Percentiles rank a stretch among this genome's conserved stretches.
phyloP scores from a whole-genome alignment of 2,113 vertebrate species.

The Beaufortia kweichowensis region DNA sequence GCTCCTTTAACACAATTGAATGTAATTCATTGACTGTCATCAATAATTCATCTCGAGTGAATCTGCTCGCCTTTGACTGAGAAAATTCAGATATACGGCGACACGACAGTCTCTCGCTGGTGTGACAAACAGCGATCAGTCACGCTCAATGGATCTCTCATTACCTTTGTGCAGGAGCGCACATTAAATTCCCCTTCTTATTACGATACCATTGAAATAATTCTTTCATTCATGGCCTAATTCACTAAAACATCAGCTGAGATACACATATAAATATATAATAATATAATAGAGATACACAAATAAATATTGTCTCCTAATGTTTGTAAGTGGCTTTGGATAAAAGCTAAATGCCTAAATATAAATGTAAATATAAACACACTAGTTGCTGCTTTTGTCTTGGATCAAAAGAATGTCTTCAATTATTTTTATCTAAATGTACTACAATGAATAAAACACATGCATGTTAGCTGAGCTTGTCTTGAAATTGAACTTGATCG shows the following conservation, averaged over 20 bases:
- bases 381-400: too few species aligned
- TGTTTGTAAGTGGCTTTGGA: too few species aligned
- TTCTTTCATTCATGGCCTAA: conserved; percentile 33
- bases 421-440: too few species aligned
- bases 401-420: too few species aligned
- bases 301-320: too few species aligned
- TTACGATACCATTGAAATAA: conserved; percentile 65
- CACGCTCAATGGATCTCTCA: conserved; percentile 72
- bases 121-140: conserved; percentile 77
- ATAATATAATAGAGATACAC: too few species aligned
- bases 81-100: conserved; percentile 63
- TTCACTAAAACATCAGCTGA: background rate
- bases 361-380: too few species aligned
- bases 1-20: conserved; percentile 62
- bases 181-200: conserved; percentile 70
- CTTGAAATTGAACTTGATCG: too few species aligned
- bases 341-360: too few species aligned
- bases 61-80: conserved; percentile 60
- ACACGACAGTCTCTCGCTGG: conserved; percentile 43
- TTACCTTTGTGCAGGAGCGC: conserved; percentile 71
- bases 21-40: conserved; percentile 69
- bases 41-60: conserved; percentile 71
- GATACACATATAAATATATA: too few species aligned
- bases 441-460: too few species aligned
- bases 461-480: too few species aligned